A percentile compares a stretch with the other conserved stretches of the same genome.
Evolutionary conservation across 2,888 invertebrate genomes (phyloP).

Genomic region (Alitta virens): DNA sequence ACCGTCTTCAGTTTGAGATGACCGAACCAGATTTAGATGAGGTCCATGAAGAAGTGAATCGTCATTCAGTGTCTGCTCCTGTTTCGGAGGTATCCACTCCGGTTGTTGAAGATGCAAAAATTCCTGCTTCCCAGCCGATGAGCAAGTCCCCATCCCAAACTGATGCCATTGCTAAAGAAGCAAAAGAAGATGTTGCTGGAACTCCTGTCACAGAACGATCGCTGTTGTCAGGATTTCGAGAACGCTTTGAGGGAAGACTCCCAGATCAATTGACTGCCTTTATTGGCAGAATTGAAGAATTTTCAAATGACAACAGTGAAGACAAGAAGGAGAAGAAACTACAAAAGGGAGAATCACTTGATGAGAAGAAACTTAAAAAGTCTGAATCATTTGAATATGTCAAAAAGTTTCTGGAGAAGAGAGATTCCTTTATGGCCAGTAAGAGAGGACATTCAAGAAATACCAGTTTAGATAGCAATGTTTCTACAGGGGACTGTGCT

Average conservation of each 20-base stretch:
- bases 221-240: slow-evolving; percentile 9
- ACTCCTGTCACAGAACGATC: slow-evolving; percentile 3
- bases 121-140: neutral
- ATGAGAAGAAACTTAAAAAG: neutral
- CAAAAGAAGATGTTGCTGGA: neutral
- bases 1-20: neutral
- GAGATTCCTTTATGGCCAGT: neutral
- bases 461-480: slow-evolving; percentile 10
- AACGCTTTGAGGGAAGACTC: slow-evolving; percentile 6
- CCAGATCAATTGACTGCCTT: slow-evolving; percentile 10
- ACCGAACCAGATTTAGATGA: neutral
- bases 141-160: neutral
- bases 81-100: slow-evolving; percentile 11
- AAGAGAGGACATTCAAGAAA: slow-evolving; percentile 6
- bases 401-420: slow-evolving; percentile 4
- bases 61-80: slow-evolving; percentile 9
- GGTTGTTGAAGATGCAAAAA: neutral
- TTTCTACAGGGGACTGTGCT: neutral
- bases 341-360: slow-evolving; percentile 9
- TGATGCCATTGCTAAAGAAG: neutral
- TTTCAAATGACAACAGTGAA: neutral
- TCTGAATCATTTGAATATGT: neutral
- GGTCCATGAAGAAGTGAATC: neutral
- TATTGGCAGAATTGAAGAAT: slow-evolving; percentile 10
- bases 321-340: slow-evolving; percentile 7